Percentiles rank a stretch among this genome's conserved stretches.
phyloP scores from a whole-genome alignment of 2,888 invertebrate genomes.

The Netelia melanura region DNA sequence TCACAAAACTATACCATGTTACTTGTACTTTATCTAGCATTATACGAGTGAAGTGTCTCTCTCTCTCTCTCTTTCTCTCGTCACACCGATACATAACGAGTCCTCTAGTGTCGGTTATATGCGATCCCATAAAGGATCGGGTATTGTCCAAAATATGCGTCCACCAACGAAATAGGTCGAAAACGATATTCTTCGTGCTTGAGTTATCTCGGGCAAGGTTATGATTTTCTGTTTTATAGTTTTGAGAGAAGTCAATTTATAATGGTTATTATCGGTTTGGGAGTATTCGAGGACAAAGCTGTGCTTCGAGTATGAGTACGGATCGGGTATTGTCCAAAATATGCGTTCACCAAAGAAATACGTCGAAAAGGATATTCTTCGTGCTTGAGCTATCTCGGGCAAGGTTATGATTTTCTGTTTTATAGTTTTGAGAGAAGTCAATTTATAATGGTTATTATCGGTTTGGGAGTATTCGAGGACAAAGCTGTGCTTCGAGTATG shows the following conservation, averaged over 20 bases:
- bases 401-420: too few species aligned
- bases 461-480: too few species aligned
- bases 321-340: background rate
- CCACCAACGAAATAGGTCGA: background rate
- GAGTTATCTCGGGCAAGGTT: background rate
- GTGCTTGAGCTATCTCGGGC: background rate
- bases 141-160: background rate
- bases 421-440: too few species aligned
- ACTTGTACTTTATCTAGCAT: constrained; percentile 40
- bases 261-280: too few species aligned
- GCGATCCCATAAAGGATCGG: background rate
- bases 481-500: too few species aligned
- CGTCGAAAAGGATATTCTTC: background rate
- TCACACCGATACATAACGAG: constrained; percentile 14
- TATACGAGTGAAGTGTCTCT: background rate
- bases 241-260: too few species aligned
- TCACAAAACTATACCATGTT: constrained; percentile 25
- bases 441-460: too few species aligned
- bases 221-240: too few species aligned
- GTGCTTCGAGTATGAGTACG: too few species aligned
- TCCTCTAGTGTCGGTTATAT: constrained; percentile 14
- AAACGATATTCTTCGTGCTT: background rate
- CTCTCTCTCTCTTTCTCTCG: background rate
- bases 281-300: too few species aligned
- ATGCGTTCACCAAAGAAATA: too few species aligned